These are phyloP conservation scores for Xanthia icteritia DNA, from an alignment of 2,888 invertebrate genomes.

Conservation along the genomic window DNA sequence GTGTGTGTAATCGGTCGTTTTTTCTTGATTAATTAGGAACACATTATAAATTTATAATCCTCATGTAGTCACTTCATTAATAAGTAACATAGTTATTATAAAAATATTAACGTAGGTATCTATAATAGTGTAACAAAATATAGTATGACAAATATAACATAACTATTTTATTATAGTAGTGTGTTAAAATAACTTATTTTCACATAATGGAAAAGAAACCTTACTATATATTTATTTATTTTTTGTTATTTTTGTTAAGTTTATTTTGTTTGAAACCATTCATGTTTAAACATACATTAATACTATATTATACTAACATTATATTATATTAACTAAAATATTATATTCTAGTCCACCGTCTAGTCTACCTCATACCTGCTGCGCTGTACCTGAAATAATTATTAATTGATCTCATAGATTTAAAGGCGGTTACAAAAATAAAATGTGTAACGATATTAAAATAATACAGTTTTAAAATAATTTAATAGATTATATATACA, in stretches of 20 bases:
- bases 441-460: not conserved
- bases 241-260: too few relatives aligned
- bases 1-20: not conserved
- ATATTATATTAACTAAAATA: not conserved
- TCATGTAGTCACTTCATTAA: not conserved
- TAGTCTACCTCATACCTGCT: slow-evolving; percentile 3
- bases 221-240: too few relatives aligned
- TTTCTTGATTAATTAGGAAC: not conserved
- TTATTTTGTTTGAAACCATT: too few relatives aligned
- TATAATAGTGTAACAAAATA: not conserved
- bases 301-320: too few relatives aligned
- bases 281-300: too few relatives aligned
- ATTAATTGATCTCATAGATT: slow-evolving; percentile 18
- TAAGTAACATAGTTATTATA: not conserved
- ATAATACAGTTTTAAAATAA: not conserved
- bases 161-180: not conserved
- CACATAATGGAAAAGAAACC: not conserved
- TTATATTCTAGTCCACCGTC: slow-evolving; percentile 6
- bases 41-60: not conserved
- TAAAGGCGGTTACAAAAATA: not conserved
- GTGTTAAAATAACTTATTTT: not conserved
- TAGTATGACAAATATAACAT: too few relatives aligned
- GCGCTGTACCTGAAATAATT: slow-evolving; percentile 1
- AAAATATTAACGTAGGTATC: not conserved
- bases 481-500: too few relatives aligned